Evolutionary conservation across 92 coral and sea anemone genomes (phyloP).

Genomic region (Bergia sp.): DNA sequence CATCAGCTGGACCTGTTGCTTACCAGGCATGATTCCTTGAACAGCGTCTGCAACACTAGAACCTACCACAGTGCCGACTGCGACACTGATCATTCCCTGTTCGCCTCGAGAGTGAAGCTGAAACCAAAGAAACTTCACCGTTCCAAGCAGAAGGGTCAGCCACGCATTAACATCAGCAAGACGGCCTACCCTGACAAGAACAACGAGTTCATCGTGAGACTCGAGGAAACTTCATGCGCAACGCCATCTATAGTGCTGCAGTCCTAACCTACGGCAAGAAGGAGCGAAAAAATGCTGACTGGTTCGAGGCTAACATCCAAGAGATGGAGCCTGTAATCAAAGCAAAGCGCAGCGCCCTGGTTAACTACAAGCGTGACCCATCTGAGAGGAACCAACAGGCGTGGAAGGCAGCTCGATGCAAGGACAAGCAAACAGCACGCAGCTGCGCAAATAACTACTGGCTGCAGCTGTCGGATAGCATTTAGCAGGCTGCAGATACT

Average conservation of each 20-base stretch:
- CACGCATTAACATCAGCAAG: constrained; percentile 14
- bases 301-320: neutral
- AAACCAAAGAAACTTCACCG: constrained; percentile 17
- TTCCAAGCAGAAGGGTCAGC: constrained; percentile 22
- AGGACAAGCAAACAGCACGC: constrained; percentile 12
- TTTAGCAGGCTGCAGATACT: constrained; percentile 10
- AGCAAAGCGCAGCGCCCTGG: neutral
- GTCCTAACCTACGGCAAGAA: neutral
- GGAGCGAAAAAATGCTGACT: neutral
- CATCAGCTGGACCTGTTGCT: neutral
- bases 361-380: neutral
- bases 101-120: constrained; percentile 12
- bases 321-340: neutral
- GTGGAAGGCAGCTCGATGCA: neutral
- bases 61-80: constrained; percentile 33
- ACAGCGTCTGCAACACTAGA: neutral
- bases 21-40: constrained; percentile 4
- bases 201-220: neutral
- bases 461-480: constrained; percentile 8
- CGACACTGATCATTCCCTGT: constrained; percentile 40
- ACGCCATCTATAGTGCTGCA: constrained; percentile 10
- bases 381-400: constrained; percentile 13
- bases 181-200: constrained; percentile 16
- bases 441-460: constrained; percentile 33
- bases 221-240: neutral